Conservation (phyloP, 2,797 vertebrate genomes). For the Tokudaia muenninki region DNA sequence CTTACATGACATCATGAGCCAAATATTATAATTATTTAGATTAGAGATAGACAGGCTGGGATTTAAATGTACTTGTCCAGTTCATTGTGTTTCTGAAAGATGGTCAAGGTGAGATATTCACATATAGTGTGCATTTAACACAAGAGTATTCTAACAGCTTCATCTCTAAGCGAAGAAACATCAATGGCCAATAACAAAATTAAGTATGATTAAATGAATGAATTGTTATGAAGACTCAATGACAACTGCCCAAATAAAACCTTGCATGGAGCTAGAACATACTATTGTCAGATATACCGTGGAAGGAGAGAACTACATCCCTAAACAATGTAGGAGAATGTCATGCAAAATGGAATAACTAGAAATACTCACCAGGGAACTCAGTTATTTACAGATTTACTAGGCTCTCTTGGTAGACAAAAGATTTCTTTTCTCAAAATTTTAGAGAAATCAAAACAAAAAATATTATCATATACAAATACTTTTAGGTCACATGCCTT, state of each 20-base stretch:
- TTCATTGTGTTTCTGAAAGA: not conserved
- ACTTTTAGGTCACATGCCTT: constrained; percentile 26
- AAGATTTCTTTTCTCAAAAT: constrained; percentile 15
- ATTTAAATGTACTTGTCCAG: not conserved
- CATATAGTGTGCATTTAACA: not conserved
- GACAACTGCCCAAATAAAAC: constrained; percentile 17
- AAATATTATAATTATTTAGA: not conserved
- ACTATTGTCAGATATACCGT: not conserved
- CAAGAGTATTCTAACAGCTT: not conserved
- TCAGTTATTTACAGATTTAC: constrained; percentile 14
- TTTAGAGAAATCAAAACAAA: not conserved
- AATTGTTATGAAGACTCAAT: not conserved
- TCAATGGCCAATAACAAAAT: not conserved
- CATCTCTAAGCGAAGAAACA: constrained; percentile 33
- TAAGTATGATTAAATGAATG: not conserved
- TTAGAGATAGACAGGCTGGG: not conserved
- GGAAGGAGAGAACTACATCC: not conserved
- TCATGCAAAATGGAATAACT: not conserved
- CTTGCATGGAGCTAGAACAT: not conserved
- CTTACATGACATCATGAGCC: not conserved
- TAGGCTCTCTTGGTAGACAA: not conserved
- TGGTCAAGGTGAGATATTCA: not conserved
- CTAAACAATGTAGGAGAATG: not conserved
- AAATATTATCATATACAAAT: not conserved
- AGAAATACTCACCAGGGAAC: not conserved